Base-by-base conservation (phyloP, 2,888 invertebrate species). In the Gryllus longicercus region DNA sequence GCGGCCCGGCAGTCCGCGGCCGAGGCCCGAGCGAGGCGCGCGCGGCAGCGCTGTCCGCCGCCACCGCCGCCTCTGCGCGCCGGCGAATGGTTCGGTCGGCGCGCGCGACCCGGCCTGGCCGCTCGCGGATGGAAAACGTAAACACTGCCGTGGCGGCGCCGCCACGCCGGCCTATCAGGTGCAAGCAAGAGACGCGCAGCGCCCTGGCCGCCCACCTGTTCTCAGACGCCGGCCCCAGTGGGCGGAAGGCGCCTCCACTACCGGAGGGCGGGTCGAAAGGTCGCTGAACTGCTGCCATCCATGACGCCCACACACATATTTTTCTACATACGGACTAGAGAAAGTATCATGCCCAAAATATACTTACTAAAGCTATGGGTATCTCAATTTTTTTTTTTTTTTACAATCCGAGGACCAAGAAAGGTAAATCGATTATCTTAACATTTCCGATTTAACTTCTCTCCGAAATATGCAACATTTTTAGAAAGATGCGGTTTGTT, bases 161-260 rank as follows among this genome's bases (percentile, higher is more conserved):
- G 25, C 23, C 25, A 38, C 38, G 23, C 50, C 50, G 51, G 77
- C 77, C 77, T 77, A 77, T 77, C 77, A 77, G 77, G 77, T 77
- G 51, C 49, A 76, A 76, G 51, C 51, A 83, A 82, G 82, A 82
- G 83, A 82, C 80, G 82, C 81, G 81, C 81, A 75, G 77, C 83
- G 84, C 83, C 84, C 83, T 83, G 84, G 84, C 88, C 88, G 87
- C 63, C 63, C 63, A 63, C 63, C 63, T 63, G 63, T 63, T 63
- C 63, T n/a, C 63, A n/a, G 63, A 16, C 16, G 63, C 63, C n/a
- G 63, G 63, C 63, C 63, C 63, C 14, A n/a, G 16, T 14, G 16
- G n/a, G 16, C 8, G 63, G 16, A 14, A 18, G n/a, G 16, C 14
- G n/a, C 63, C 63, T 18, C 63, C 63, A 14, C 14, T n/a, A 14